These are phyloP conservation scores for Melangyna quadrimaculata DNA, from an alignment of 2,888 invertebrate species.

Conservation along the genomic window DNA sequence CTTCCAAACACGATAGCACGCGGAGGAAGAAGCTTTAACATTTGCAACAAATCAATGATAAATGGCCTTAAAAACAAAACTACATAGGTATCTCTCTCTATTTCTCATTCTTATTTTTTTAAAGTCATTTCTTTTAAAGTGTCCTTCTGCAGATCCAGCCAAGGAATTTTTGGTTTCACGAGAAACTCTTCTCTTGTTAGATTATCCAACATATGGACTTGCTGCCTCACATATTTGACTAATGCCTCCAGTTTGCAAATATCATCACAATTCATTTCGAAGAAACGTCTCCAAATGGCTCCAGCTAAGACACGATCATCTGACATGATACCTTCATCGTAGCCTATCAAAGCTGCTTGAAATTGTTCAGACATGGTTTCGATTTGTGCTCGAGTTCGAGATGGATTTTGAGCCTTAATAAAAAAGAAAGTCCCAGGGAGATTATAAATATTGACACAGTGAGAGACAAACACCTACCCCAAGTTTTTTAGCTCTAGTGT, in stretches of 20 bases:
- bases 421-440: neutral
- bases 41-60: constrained; percentile 3
- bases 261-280: constrained; percentile 85
- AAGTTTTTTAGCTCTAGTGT: constrained; percentile 87
- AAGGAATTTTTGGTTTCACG: constrained; percentile 83
- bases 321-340: constrained; percentile 91
- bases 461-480: constrained; percentile 81
- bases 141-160: constrained; percentile 80
- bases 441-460: neutral
- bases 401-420: constrained; percentile 84
- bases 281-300: constrained; percentile 93
- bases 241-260: constrained; percentile 86
- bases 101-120: neutral
- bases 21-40: neutral
- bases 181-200: constrained; percentile 83
- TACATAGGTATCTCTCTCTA: neutral
- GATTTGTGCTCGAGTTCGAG: constrained; percentile 85
- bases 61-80: neutral
- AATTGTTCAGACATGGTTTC: constrained; percentile 88
- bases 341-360: constrained; percentile 90
- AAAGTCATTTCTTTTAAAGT: constrained; percentile 25
- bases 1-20: neutral
- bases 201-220: constrained; percentile 85
- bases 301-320: constrained; percentile 90
- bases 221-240: constrained; percentile 89